These are phyloP conservation scores for Silurus glanis DNA, from an alignment of 2,113 vertebrate species.

Conservation along the genomic window DNA sequence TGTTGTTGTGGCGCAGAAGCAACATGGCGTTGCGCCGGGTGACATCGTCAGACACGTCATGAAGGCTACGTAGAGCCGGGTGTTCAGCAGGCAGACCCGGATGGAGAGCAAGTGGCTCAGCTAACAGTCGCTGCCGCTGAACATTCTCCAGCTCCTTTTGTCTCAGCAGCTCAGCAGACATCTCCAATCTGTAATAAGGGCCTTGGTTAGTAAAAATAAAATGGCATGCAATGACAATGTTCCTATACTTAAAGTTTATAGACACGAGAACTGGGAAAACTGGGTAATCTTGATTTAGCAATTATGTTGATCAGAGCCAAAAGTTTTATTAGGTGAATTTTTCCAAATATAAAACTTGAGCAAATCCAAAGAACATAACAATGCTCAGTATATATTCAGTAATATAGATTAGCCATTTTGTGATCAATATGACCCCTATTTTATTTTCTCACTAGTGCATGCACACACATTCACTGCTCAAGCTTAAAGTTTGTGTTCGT, in stretches of 20 bases:
- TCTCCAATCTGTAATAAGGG: slow-evolving; percentile 80
- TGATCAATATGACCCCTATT: neutral
- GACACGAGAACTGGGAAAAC: neutral
- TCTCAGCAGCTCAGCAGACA: slow-evolving; percentile 90
- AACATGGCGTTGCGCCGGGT: slow-evolving; percentile 88
- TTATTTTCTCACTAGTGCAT: neutral
- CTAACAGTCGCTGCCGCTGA: slow-evolving; percentile 82
- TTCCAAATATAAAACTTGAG: no score
- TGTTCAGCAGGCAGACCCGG: slow-evolving; percentile 80
- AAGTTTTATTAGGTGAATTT: neutral
- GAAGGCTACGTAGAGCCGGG: slow-evolving; percentile 82
- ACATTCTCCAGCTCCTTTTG: slow-evolving; percentile 90
- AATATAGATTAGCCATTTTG: neutral
- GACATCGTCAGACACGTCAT: slow-evolving; percentile 84
- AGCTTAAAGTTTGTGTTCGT: neutral
- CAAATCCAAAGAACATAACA: neutral
- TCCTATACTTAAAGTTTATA: neutral
- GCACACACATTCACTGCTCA: neutral
- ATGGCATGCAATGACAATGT: neutral
- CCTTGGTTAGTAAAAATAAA: neutral
- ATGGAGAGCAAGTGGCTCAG: slow-evolving; percentile 78
- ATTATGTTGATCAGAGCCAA: neutral
- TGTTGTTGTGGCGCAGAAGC: slow-evolving; percentile 84
- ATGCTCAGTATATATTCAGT: neutral
- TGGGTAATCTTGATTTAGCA: neutral